Evolutionary conservation across 2,888 invertebrate species (phyloP), one percentile per base, ranked within the genome.

Genomic region (Eilema griseolum): DNA sequence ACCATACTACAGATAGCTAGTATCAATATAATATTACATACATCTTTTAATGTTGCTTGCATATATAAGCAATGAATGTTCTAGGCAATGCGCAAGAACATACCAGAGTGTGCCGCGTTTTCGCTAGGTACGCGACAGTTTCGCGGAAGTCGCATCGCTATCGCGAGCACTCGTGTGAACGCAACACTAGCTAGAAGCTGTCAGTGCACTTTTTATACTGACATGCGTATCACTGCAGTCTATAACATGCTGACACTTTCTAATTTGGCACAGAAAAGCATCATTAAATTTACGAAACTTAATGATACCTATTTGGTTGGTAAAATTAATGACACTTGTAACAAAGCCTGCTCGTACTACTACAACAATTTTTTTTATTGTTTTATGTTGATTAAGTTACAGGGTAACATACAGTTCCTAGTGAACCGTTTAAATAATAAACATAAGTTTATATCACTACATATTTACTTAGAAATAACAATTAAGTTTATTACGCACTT

Each of bases 141-240:
- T 93, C 93, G 89, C 80, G 84, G 93, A 93, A 93, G 83, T 70
- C 66, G 26, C 79, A 74, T 73, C 76, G 84, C 88, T 88, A 88
- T 89, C 89, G 80, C 83, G 80, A 73, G 80, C 82, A 69, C 69
- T 76, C 80, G 80, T 85, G 82, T 82, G 80, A 83, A 85, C 81
- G 82, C 79, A 81, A 75, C 83, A 81, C 82, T 87, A 88, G 85
- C 78, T 78, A 84, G 88, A 91, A 90, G 84, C 83, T 79, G 80
- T 75, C 72, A 73, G 82, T 87, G 88, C 90, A 89, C 82, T 90
- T 88, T 88, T 87, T 83, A 75, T 81, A 71, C 75, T 71, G 77
- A 80, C 78, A 76, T 73, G 76, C 71, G 78, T 69, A 64, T 61
- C 52, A 69, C 63, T 68, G 72, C 71, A 76, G 64, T 69, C 67